These are phyloP conservation scores for Leptopilina drosophilae DNA, from an alignment of 2,888 invertebrate species.

Conservation along the genomic window DNA sequence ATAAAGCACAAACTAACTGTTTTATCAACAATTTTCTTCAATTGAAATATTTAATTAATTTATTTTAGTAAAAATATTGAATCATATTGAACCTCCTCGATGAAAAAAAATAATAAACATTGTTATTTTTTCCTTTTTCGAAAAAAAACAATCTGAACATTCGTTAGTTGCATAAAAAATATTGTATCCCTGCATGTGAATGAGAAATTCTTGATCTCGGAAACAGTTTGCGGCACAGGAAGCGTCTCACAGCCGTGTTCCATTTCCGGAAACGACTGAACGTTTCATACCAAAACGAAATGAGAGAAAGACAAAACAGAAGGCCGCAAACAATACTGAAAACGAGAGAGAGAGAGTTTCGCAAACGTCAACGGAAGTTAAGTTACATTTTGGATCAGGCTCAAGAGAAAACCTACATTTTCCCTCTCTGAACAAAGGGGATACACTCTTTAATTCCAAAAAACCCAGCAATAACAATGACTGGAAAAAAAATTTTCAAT, in stretches of 20 bases:
- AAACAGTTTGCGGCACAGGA: slow-evolving; percentile 32
- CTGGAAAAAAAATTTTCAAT: not conserved
- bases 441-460: slow-evolving; percentile 10
- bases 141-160: not conserved
- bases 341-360: slow-evolving; percentile 11
- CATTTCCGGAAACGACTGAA: slow-evolving; percentile 39
- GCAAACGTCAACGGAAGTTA: slow-evolving; percentile 30
- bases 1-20: too few species aligned
- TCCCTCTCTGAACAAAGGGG: not conserved
- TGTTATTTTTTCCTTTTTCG: not conserved
- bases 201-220: slow-evolving; percentile 3
- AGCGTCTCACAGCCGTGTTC: slow-evolving; percentile 21
- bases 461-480: not conserved
- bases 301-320: slow-evolving; percentile 20
- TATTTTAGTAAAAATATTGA: too few species aligned
- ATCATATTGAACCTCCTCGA: too few species aligned
- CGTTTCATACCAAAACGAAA: slow-evolving; percentile 6
- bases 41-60: too few species aligned
- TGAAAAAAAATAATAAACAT: too few species aligned
- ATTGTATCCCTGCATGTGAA: not conserved
- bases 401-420: slow-evolving; percentile 29
- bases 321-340: slow-evolving; percentile 25
- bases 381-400: not conserved
- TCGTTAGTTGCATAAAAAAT: too few species aligned
- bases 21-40: too few species aligned